Base-by-base conservation (phyloP, 2,797 vertebrate species). In the Ctenosaura bakeri region DNA sequence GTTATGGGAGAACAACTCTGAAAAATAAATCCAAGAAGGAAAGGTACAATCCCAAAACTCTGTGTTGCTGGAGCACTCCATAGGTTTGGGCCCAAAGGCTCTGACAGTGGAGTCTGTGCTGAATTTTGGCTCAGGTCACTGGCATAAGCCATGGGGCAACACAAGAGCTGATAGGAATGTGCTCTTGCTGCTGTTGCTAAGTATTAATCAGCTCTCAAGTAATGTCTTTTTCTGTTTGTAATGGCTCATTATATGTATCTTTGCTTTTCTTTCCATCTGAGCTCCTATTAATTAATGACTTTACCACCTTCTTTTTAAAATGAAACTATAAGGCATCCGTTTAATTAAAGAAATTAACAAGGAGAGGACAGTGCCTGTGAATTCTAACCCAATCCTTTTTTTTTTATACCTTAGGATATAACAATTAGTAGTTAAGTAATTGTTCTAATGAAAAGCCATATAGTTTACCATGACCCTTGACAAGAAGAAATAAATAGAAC, bases 181-280 rank as follows among this genome's bases (percentile, higher is more conserved):
- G 35, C 12, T n/a, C 50, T 24, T 54, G 62, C 62, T 88, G 62
- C 38, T 64, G 26, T 46, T 64, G 14, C 3, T 14, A 6, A 38
- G 56, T 78, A 24, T 69, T 22, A 80, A 80, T 83, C 22, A 2
- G n/a, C 22, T 35, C 50, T 50, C 10, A 3, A 26, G 5, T 13
- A 12, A 14, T 13, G 12, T 78, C 46, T 29, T 4, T 22, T 29
- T 50, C 26, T 46, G 42, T 29, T 50, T 78, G 2, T 52, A 83
- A 92, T 71, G 88, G 79, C 86, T 50, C 78, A 73, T 92, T 66
- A 89, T 93, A 77, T 90, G 56, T 8, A 84, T 91, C 85, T 94
- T 87, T 91, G 26, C 78, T 94, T 24, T 79, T 56, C 10, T 78
- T 91, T 59, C 32, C 73, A 74, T 73, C 73, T 91, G 69, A 52